Evolutionary conservation across 2,888 invertebrate species (phyloP), one percentile per base, ranked within the genome.

Genomic region (Hirtodrosophila duncani): DNA sequence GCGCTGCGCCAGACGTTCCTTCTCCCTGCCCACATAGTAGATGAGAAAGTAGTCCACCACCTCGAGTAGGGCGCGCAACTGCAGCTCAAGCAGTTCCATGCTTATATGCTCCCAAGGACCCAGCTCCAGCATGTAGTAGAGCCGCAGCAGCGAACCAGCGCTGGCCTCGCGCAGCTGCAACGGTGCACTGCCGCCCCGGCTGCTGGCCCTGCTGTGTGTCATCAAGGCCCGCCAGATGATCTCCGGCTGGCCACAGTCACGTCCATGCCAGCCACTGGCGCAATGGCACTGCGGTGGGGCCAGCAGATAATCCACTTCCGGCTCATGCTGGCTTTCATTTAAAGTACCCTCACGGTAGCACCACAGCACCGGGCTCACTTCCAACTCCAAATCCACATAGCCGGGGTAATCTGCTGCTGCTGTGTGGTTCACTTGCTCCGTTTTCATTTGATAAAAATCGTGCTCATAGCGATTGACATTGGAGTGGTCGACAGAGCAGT

Each of bases 1-100:
- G 33, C 52, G 62, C 11, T 50, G 43, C 1, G 17, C 31, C n/a
- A 44, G 34, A 3, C 30, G 23, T 3, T 56, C 18, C 9, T 4
- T 20, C 13, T 46, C n/a, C n/a, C n/a, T 56, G 9, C 52, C 57
- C 21, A 61, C 55, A 43, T 80, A 61, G 56, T 81, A 90, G 24
- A 92, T 85, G 49, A 92, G 87, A 84, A 91, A 92, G 51, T 90
- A 88, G 82, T 92, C 92, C 3, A 92, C 90, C 42, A 90, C 88
- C 38, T 88, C 86, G 41, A 88, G 85, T 9, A 92, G 85, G 75
- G 91, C 90, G 66, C 89, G 88, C 39, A 92, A 84, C 77, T 91
- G 88, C 37, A 91, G 89, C 71, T 92, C 91, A 16, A 89, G 86
- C 36, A 90, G 86, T 56, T 89, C 89, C 57, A 89, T 87, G 62